Percentiles rank a stretch among this genome's conserved stretches.
These are phyloP conservation scores for Pterobdella sp. DNA, from an alignment of 2,888 invertebrate species.

Conservation along the genomic window DNA sequence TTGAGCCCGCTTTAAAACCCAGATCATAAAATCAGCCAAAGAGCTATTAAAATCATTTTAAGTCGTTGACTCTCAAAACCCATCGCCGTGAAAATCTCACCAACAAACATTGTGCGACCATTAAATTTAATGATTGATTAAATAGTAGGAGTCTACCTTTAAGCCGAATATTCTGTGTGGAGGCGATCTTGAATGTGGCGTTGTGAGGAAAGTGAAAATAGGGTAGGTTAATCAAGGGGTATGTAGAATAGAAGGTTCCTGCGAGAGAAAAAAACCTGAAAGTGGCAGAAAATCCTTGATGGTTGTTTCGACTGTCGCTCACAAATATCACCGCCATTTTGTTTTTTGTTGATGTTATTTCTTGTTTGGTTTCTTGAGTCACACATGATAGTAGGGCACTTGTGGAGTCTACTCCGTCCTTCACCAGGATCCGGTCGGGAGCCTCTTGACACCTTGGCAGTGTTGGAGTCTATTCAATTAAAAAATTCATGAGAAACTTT, in stretches of 20 bases:
- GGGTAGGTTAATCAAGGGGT: too few relatives aligned
- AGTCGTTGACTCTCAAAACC: too few relatives aligned
- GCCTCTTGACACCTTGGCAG: slow-evolving; percentile 7
- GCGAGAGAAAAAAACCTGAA: not conserved
- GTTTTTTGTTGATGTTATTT: not conserved
- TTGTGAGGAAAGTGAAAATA: too few relatives aligned
- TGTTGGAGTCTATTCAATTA: too few relatives aligned
- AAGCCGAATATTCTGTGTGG: not conserved
- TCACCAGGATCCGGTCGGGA: not conserved
- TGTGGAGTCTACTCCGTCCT: not conserved
- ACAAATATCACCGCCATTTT: slow-evolving; percentile 8
- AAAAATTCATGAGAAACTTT: too few relatives aligned
- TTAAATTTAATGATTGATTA: not conserved
- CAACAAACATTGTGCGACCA: too few relatives aligned
- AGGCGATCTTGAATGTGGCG: not conserved
- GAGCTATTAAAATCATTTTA: too few relatives aligned
- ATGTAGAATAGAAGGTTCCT: too few relatives aligned
- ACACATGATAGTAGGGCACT: slow-evolving; percentile 3
- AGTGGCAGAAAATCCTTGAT: not conserved
- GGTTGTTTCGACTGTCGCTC: not conserved
- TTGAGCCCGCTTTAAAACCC: too few relatives aligned
- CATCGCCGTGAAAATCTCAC: too few relatives aligned
- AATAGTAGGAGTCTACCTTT: not conserved
- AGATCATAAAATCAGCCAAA: too few relatives aligned
- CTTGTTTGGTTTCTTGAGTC: not conserved